A percentile compares a stretch with the other conserved stretches of the same genome.
Evolutionary conservation across 2,113 vertebrate species (phyloP).

Genomic region (Puma concolor): DNA sequence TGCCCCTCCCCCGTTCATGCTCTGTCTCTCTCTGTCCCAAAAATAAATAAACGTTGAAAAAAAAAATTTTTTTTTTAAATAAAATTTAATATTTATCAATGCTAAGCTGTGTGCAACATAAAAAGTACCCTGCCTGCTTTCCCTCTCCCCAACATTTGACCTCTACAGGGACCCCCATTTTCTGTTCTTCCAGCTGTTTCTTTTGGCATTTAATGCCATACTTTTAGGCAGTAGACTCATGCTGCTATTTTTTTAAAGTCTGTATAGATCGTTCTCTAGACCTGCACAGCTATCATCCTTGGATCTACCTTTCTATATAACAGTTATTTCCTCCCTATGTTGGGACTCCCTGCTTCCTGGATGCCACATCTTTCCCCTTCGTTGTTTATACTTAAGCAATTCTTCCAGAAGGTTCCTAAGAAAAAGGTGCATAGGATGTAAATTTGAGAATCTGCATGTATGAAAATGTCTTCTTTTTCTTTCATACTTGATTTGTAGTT

Average conservation of each 20-base stretch:
- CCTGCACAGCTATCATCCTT: background rate
- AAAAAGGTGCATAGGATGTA: background rate
- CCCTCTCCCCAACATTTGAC: background rate
- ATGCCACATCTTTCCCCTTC: background rate
- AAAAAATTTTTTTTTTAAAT: background rate
- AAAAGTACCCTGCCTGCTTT: background rate
- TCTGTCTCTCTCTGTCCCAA: too few relatives aligned
- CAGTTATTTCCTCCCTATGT: background rate
- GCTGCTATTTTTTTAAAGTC: background rate
- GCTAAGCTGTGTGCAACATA: background rate
- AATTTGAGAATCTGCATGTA: background rate
- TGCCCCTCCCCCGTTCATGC: too few relatives aligned
- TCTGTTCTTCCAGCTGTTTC: background rate
- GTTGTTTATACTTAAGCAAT: background rate
- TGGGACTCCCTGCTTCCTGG: background rate
- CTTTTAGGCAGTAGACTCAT: background rate
- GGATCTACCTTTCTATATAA: background rate
- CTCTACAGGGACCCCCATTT: background rate
- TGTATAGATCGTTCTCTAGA: background rate
- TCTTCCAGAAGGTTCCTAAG: background rate
- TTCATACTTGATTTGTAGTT: background rate
- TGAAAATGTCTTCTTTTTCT: conserved; percentile 29
- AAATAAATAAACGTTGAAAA: too few relatives aligned
- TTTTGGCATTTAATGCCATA: background rate
- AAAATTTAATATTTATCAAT: conserved; percentile 3